Conservation (phyloP, 2,888 invertebrate species). For the Acanthacorydalis orientalis region DNA sequence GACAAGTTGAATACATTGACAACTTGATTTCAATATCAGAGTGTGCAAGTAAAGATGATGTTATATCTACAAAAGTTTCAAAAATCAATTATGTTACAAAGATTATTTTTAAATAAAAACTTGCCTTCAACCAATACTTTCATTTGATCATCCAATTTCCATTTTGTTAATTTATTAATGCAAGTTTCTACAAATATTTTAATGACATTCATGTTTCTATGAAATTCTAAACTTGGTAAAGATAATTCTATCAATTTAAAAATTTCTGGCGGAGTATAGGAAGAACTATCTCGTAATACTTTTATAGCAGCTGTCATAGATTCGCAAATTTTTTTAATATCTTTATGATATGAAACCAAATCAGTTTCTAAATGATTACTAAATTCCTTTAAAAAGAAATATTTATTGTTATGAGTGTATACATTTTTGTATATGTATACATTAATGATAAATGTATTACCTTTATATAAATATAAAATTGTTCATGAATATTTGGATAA, state of each 20-base stretch:
- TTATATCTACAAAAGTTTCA: constrained; percentile 20
- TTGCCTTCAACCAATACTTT: constrained; percentile 13
- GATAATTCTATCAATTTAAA: constrained; percentile 33
- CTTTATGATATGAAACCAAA: constrained; percentile 24
- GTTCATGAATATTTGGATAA: constrained; percentile 26
- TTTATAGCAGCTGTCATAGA: constrained; percentile 29
- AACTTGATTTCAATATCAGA: constrained; percentile 32
- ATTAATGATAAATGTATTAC: constrained; percentile 17
- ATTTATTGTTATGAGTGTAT: neutral
- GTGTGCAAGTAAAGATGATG: constrained; percentile 38
- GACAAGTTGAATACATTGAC: constrained; percentile 35
- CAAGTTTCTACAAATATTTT: constrained; percentile 27
- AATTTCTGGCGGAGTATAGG: constrained; percentile 19
- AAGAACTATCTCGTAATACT: constrained; percentile 24
- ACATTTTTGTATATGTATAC: neutral
- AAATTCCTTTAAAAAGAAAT: constrained; percentile 22
- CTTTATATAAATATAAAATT: constrained; percentile 26
- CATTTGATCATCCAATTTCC: constrained; percentile 21
- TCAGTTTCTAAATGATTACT: constrained; percentile 20
- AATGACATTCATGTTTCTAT: constrained; percentile 35
- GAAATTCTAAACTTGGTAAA: constrained; percentile 38
- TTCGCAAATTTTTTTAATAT: constrained; percentile 24
- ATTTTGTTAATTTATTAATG: constrained; percentile 22
- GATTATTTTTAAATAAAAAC: neutral
- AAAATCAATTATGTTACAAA: neutral